These are phyloP conservation scores for Hyaena hyaena DNA, from an alignment of 2,113 vertebrate genomes.

Conservation along the genomic window DNA sequence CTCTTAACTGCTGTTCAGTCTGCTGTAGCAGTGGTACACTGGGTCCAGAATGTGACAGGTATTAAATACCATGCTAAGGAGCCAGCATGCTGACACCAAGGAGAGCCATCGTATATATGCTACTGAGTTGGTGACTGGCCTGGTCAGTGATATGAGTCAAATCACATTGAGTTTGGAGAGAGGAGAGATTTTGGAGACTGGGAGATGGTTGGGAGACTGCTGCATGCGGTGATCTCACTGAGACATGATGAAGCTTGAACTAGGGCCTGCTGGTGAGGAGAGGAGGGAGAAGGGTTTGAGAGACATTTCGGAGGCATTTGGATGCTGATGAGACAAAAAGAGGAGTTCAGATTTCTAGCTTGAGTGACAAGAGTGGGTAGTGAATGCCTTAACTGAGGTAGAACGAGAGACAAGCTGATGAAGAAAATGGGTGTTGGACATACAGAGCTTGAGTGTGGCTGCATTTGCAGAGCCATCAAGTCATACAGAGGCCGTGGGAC, in stretches of 20 bases:
- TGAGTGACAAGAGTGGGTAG: not conserved
- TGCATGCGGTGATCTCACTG: not conserved
- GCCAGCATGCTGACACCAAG: not conserved
- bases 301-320: not conserved
- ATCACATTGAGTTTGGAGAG: not conserved
- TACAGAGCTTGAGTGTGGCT: not conserved
- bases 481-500: not conserved
- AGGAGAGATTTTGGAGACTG: not conserved
- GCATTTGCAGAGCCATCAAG: not conserved
- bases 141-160: constrained; percentile 14
- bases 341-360: not conserved
- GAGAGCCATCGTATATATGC: not conserved
- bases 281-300: not conserved
- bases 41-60: not conserved
- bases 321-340: not conserved
- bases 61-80: not conserved
- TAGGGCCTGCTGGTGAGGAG: not conserved
- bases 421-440: not conserved
- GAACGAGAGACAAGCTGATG: not conserved
- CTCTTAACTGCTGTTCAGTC: not conserved
- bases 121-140: not conserved
- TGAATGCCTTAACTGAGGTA: not conserved
- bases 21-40: not conserved
- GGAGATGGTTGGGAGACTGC: not conserved
- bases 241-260: not conserved